phyloP scores from a whole-genome alignment of 2,888 invertebrate genomes.

The Zaprionus bogoriensis region DNA sequence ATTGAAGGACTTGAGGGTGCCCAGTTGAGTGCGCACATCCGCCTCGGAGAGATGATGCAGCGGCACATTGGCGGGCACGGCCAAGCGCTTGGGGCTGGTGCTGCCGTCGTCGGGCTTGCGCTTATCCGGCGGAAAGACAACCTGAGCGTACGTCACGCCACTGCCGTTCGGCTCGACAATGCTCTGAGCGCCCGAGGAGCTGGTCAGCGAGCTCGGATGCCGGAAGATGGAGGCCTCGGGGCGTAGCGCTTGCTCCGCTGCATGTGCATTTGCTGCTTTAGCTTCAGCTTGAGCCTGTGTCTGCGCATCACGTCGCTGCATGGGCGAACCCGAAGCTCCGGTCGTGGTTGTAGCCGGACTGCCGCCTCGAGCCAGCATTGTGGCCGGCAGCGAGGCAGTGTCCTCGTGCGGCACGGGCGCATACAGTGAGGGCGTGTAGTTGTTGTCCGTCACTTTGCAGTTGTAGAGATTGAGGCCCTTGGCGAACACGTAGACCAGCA shows the following conservation, averaged over 20 bases:
- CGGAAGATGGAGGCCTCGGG: conserved; percentile 66
- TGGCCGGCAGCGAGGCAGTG: conserved; percentile 13
- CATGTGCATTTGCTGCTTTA: too few relatives aligned
- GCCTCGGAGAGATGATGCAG: conserved; percentile 79
- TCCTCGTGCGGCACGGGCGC: conserved; percentile 74
- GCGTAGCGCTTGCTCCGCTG: conserved; percentile 24
- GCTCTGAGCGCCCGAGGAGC: conserved; percentile 73
- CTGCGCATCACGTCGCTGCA: conserved; percentile 41
- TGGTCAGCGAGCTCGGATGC: conserved; percentile 77
- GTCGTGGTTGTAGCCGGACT: conserved; percentile 68
- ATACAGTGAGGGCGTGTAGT: conserved; percentile 80
- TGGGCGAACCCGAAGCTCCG: conserved; percentile 53
- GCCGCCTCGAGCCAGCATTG: conserved; percentile 33
- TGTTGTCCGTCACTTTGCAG: conserved; percentile 82
- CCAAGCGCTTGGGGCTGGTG: conserved; percentile 75
- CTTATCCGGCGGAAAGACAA: conserved; percentile 79
- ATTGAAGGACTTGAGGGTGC: conserved; percentile 78
- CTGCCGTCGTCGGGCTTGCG: conserved; percentile 70
- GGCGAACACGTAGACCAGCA: conserved; percentile 83
- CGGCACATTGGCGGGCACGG: conserved; percentile 79
- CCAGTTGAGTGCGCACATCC: conserved; percentile 79
- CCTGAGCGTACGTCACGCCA: conserved; percentile 80
- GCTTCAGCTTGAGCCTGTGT: conserved; percentile 1
- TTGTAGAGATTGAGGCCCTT: conserved; percentile 81
- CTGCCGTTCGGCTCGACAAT: conserved; percentile 61